phyloP scores from a whole-genome alignment of 2,888 invertebrate genomes.

The Ochlodes sylvanus region DNA sequence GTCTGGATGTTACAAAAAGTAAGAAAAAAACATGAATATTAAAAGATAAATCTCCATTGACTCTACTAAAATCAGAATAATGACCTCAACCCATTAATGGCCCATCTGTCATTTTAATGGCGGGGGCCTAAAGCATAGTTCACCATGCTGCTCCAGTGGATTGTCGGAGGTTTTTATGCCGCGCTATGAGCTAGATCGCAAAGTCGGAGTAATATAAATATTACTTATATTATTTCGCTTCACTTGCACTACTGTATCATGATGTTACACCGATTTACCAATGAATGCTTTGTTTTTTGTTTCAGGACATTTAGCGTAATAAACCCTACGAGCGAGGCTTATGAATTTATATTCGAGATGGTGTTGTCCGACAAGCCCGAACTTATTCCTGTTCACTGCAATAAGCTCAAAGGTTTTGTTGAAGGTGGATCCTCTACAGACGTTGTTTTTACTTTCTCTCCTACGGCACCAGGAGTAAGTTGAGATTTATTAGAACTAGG shows the following conservation, averaged over 20 bases:
- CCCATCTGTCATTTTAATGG: too few species aligned
- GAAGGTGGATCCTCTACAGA: constrained; percentile 85
- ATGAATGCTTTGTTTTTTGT: too few species aligned
- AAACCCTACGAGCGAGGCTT: constrained; percentile 87
- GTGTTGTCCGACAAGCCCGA: constrained; percentile 71
- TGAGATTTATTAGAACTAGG: not conserved
- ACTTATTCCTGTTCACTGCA: constrained; percentile 85
- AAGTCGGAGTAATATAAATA: too few species aligned
- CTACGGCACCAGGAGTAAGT: constrained; percentile 84
- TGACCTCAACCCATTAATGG: too few species aligned
- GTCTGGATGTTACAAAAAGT: constrained; percentile 84
- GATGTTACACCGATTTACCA: constrained; percentile 39
- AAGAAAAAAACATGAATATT: constrained; percentile 41
- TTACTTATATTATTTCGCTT: too few species aligned
- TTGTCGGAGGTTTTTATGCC: too few species aligned
- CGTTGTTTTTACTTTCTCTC: constrained; percentile 87
- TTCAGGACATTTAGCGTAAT: constrained; percentile 86
- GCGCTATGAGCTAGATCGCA: too few species aligned
- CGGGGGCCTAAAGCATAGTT: too few species aligned
- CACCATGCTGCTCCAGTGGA: too few species aligned
- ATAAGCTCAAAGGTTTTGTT: constrained; percentile 84
- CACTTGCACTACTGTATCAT: too few species aligned
- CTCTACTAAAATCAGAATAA: too few species aligned
- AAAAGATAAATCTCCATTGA: too few species aligned
- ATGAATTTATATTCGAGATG: constrained; percentile 85